Conservation (phyloP, 1,140 invertebrate species). For the Zaprionus davidi region DNA sequence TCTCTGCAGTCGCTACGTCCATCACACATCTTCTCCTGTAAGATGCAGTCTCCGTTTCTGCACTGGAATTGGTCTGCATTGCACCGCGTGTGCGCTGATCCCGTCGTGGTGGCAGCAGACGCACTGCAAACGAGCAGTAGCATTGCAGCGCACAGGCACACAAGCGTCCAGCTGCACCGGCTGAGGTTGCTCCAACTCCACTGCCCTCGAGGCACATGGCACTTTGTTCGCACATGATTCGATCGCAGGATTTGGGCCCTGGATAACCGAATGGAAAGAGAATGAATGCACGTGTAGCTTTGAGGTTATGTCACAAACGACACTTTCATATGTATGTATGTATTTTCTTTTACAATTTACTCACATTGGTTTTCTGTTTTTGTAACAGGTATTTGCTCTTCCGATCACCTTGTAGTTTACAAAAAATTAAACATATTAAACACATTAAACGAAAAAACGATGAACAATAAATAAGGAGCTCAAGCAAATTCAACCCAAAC, state of each 20-base stretch:
- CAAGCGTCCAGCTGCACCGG: slow-evolving; percentile 19
- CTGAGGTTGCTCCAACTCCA: background rate
- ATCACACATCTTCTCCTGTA: slow-evolving; percentile 88
- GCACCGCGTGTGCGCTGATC: slow-evolving; percentile 71
- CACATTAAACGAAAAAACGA: slow-evolving; percentile 10
- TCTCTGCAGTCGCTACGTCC: slow-evolving; percentile 88
- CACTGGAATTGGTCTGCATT: slow-evolving; percentile 84
- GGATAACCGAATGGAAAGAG: background rate
- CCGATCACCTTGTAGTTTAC: slow-evolving; percentile 19
- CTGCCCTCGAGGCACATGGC: slow-evolving; percentile 30
- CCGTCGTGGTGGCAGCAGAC: slow-evolving; percentile 63
- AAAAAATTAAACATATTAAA: slow-evolving; percentile 25
- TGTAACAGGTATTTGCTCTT: slow-evolving; percentile 13
- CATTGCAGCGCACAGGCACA: slow-evolving; percentile 50
- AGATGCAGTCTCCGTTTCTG: slow-evolving; percentile 87
- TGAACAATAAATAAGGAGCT: slow-evolving; percentile 10
- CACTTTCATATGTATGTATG: too few species aligned
- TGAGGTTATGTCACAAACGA: slow-evolving; percentile 39
- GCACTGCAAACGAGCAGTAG: slow-evolving; percentile 62
- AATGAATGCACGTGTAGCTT: slow-evolving; percentile 35
- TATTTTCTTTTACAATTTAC: background rate
- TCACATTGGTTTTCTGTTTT: slow-evolving; percentile 36
- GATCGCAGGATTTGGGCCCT: slow-evolving; percentile 28
- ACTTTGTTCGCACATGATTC: slow-evolving; percentile 40
- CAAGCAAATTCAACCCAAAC: slow-evolving; percentile 20